A percentile compares a stretch with the other conserved stretches of the same genome.
phyloP scores from a whole-genome alignment of 2,797 vertebrate genomes.

The Agapornis canus region DNA sequence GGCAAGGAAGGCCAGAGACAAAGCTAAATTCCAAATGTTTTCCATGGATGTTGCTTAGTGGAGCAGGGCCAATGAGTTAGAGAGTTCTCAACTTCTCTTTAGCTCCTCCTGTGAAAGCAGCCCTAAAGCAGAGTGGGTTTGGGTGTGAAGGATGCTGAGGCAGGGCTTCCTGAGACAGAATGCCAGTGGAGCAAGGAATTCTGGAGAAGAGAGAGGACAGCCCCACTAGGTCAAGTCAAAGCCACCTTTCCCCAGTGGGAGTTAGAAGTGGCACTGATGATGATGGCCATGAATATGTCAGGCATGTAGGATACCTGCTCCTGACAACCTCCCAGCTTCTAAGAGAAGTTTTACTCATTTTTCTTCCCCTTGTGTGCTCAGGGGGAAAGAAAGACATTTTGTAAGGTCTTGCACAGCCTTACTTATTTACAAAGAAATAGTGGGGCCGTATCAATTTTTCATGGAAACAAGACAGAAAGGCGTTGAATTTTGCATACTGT shows the following conservation, averaged over 20 bases:
- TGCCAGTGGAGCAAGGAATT: rapidly evolving
- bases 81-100: not conserved
- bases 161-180: not conserved
- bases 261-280: not conserved
- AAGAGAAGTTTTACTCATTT: not conserved
- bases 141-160: not conserved
- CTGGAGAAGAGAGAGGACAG: not conserved
- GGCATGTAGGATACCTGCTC: not conserved
- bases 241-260: not conserved
- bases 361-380: not conserved
- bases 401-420: not conserved
- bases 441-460: slow-evolving; percentile 9
- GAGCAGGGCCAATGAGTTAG: not conserved
- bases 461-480: not conserved
- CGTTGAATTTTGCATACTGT: not conserved
- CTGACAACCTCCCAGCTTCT: not conserved
- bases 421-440: not conserved
- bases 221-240: not conserved
- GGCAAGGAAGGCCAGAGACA: not conserved
- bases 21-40: not conserved
- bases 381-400: not conserved
- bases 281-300: not conserved
- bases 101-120: not conserved
- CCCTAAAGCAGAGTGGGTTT: not conserved
- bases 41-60: not conserved